These are phyloP conservation scores for Lemur catta DNA, from an alignment of 2,797 vertebrate species.

Conservation along the genomic window DNA sequence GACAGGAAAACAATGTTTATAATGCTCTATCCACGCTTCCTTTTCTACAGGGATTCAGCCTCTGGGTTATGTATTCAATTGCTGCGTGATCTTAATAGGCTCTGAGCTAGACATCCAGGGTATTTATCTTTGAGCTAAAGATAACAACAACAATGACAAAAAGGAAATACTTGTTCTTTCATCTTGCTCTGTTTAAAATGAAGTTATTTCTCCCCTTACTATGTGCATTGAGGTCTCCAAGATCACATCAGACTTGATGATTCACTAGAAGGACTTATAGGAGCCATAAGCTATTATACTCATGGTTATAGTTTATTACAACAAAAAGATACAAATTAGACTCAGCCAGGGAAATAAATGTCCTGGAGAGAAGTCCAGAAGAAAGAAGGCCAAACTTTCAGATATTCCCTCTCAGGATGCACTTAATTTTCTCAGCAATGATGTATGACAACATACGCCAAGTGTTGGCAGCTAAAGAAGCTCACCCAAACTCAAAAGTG, in stretches of 20 bases:
- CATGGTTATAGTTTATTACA: background rate
- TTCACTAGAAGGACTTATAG: background rate
- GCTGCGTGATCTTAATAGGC: background rate
- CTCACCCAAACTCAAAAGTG: background rate
- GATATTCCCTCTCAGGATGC: background rate
- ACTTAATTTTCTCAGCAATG: background rate
- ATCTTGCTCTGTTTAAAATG: background rate
- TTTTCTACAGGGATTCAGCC: background rate
- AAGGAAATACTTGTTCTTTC: background rate
- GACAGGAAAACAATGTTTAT: background rate
- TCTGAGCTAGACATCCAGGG: background rate
- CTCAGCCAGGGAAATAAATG: background rate
- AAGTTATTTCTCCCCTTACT: background rate
- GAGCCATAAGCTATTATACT: background rate
- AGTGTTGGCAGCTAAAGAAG: background rate
- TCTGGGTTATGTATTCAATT: background rate
- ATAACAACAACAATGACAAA: background rate
- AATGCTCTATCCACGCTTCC: background rate
- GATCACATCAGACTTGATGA: background rate
- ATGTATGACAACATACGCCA: background rate
- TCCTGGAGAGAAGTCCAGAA: background rate
- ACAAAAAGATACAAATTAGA: background rate
- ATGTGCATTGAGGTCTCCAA: background rate
- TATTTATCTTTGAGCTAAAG: background rate
- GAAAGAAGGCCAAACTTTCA: background rate